Percentiles rank a stretch among this genome's conserved stretches.
phyloP scores from a whole-genome alignment of 2,888 invertebrate genomes.

The Myopa tessellatipennis region DNA sequence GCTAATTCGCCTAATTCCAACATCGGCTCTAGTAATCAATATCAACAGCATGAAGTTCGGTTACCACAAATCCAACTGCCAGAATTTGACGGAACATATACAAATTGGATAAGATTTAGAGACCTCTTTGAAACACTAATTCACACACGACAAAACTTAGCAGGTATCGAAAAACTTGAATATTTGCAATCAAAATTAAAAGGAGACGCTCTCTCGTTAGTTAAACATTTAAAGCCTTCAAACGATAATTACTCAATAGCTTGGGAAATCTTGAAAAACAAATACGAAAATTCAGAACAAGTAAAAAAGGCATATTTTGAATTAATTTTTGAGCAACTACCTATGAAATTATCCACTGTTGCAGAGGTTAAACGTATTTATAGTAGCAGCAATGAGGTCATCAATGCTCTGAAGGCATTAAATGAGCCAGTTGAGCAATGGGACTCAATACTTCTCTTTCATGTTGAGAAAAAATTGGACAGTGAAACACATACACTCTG shows the following conservation, averaged over 20 bases:
- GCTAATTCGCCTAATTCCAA: not conserved
- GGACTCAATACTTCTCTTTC: constrained; percentile 38
- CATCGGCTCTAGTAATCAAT: not conserved
- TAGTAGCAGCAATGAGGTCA: constrained; percentile 29
- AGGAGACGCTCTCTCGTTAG: constrained; percentile 25
- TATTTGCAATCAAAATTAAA: constrained; percentile 36
- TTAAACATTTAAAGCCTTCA: constrained; percentile 39
- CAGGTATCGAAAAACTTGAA: constrained; percentile 25
- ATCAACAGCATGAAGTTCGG: not conserved
- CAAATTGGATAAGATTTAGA: constrained; percentile 33
- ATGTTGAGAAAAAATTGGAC: constrained; percentile 42
- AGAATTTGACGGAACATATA: constrained; percentile 19
- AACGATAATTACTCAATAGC: constrained; percentile 41
- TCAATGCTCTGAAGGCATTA: constrained; percentile 40
- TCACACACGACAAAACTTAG: not conserved
- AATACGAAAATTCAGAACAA: constrained; percentile 40
- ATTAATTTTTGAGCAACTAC: constrained; percentile 35
- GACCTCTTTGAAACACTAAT: constrained; percentile 37
- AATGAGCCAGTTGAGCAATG: constrained; percentile 33
- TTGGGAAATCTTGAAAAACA: constrained; percentile 34
- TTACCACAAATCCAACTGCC: constrained; percentile 36
- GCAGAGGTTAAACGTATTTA: constrained; percentile 36
- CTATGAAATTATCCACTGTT: constrained; percentile 25
- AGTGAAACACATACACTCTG: constrained; percentile 38
- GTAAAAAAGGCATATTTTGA: constrained; percentile 39